Percentiles rank a stretch among this genome's conserved stretches.
These are phyloP conservation scores for Muntiacus reevesi DNA, from an alignment of 2,113 vertebrate genomes.

Conservation along the genomic window DNA sequence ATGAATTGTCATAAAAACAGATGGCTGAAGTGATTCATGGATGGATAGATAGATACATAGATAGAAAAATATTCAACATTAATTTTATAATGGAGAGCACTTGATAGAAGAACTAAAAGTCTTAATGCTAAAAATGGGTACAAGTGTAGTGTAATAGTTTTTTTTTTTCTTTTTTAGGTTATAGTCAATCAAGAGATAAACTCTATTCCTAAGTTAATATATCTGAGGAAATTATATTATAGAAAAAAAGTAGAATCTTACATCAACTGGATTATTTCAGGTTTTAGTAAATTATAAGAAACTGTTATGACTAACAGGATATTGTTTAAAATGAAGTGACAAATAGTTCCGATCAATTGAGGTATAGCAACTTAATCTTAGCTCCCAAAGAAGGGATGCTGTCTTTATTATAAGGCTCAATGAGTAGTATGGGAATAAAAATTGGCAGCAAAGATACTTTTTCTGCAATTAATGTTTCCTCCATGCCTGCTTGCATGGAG, in stretches of 20 bases:
- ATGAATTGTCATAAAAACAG: background rate
- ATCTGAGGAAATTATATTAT: background rate
- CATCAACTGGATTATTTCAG: background rate
- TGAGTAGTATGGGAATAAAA: background rate
- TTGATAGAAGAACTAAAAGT: background rate
- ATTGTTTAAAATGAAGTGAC: background rate
- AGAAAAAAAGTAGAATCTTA: background rate
- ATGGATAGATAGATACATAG: background rate
- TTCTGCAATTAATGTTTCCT: background rate
- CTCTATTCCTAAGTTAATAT: background rate
- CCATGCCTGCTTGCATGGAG: background rate
- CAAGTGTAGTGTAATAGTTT: background rate
- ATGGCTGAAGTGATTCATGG: background rate
- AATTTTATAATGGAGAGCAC: background rate
- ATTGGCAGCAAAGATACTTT: background rate
- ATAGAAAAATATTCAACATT: background rate
- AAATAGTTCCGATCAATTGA: background rate
- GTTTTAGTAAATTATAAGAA: background rate
- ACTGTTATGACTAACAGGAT: background rate
- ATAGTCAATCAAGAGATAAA: background rate
- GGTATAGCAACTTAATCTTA: background rate
- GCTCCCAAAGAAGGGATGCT: background rate
- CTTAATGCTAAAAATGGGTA: background rate
- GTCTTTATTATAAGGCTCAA: background rate
- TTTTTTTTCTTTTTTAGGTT: background rate